Base-by-base conservation (phyloP, 2,113 vertebrate species). In the Acanthochromis polyacanthus region DNA sequence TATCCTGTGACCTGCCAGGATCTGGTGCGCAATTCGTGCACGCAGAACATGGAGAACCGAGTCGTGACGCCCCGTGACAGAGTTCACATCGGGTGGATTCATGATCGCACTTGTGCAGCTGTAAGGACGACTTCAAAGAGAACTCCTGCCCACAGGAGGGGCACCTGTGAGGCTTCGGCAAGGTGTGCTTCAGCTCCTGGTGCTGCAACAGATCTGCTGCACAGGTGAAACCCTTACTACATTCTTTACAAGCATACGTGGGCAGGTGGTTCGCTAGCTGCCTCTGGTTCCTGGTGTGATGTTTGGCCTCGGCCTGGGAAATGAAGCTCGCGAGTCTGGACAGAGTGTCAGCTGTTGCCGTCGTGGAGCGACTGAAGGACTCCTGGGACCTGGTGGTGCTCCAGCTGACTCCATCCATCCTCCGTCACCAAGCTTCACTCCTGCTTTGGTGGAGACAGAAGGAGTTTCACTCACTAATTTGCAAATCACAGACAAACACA, bases 391-490 rank as follows among this genome's bases (percentile, higher is more conserved):
- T 71, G 0, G 84, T 66, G n/a, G 80, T 25, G 77, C 81, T 87
- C 93, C 90, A 91, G 36, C 86, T 83, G 50, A 92, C 82, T 25
- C 90, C 88, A 81, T 94, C 94, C 94, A 95, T 95, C 62, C 63
- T 89, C 62, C 5, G 17, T 23, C 72, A 64, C 55, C 63, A 16
- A 62, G 70, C 53, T 17, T 7, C 63, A 65, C 17, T 51, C 45
- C 78, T 73, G 70, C 63, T 79, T 5, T 5, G 36, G 32, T 0
- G n/a, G 58, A 64, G 8, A 75, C 50, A 66, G 20, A 7, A 53
- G 7, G 51, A 11, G 50, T 20, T 38, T 12, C 8, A 25, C 10
- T 61, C n/a, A 53, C 10, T 19, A 36, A 25, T 3, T 25, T 25
- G 25, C 30, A 30, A 30, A 30, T 30, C 30, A 30, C 6, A 6